A percentile compares a stretch with the other conserved stretches of the same genome.
Conservation (phyloP, 1,140 invertebrate genomes). For the Ptiloglossa arizonensis region DNA sequence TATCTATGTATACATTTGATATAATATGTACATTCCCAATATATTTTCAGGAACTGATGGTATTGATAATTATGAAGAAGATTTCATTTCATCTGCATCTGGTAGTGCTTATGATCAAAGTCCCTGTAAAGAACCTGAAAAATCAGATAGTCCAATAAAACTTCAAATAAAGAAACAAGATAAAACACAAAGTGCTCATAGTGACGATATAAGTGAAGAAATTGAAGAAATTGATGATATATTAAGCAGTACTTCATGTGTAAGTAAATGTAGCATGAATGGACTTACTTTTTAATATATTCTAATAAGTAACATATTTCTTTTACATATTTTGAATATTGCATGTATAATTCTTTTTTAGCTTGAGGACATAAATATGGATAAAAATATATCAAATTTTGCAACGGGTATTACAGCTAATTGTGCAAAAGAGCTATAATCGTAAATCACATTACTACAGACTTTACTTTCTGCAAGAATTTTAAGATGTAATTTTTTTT, state of each 20-base stretch:
- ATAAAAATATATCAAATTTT: conserved; percentile 77
- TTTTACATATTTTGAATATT: conserved; percentile 40
- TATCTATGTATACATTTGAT: not conserved
- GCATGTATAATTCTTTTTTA: conserved; percentile 68
- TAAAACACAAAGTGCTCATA: conserved; percentile 69
- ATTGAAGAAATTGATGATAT: conserved; percentile 78
- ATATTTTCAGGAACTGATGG: conserved; percentile 72
- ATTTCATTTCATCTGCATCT: conserved; percentile 79
- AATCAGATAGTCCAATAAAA: conserved; percentile 66
- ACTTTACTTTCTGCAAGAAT: conserved; percentile 40
- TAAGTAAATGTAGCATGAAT: conserved; percentile 69
- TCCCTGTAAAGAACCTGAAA: conserved; percentile 73
- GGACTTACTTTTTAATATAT: conserved; percentile 8
- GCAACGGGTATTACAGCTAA: conserved; percentile 71
- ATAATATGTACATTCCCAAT: conserved; percentile 8
- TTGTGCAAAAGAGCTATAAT: conserved; percentile 74
- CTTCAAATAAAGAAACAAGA: conserved; percentile 66
- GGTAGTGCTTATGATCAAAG: conserved; percentile 78
- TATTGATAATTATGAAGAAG: conserved; percentile 79
- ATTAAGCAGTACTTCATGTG: conserved; percentile 77
- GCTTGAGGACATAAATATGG: conserved; percentile 74
- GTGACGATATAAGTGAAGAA: conserved; percentile 78
- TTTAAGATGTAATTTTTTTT: conserved; percentile 45
- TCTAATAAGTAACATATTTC: conserved; percentile 24
- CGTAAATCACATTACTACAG: conserved; percentile 46